phyloP scores from a whole-genome alignment of 1,140 invertebrate genomes.

The Rhagoletis zephyria region DNA sequence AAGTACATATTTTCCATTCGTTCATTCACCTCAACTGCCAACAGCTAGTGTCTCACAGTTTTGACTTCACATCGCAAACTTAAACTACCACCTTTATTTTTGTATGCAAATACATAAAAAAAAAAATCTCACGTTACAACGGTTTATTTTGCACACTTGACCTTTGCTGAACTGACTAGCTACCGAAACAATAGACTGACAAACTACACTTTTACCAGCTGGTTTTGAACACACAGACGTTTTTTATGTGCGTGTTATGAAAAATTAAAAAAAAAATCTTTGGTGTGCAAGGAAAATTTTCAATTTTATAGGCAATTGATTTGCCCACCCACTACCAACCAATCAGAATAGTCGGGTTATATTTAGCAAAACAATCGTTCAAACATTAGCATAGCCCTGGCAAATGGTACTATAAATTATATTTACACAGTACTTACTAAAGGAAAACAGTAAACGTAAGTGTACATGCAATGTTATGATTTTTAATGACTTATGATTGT shows the following conservation, averaged over 20 bases:
- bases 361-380: no score
- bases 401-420: background rate
- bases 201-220: background rate
- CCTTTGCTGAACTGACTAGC: slow-evolving; percentile 23
- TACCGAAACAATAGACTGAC: background rate
- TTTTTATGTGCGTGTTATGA: background rate
- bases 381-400: background rate
- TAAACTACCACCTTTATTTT: background rate
- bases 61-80: background rate
- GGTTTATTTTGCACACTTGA: slow-evolving; percentile 10
- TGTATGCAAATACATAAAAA: slow-evolving; percentile 34
- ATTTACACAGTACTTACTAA: no score
- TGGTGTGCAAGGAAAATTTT: background rate
- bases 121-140: background rate
- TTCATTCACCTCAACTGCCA: slow-evolving; percentile 5
- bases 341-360: no score
- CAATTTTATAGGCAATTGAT: background rate
- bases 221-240: background rate
- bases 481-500: no score
- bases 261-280: slow-evolving; percentile 8
- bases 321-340: background rate
- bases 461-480: no score
- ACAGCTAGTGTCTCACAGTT: background rate
- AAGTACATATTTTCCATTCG: background rate
- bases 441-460: no score